phyloP scores from a whole-genome alignment of 2,888 invertebrate genomes.

The Xestobium rufovillosum region DNA sequence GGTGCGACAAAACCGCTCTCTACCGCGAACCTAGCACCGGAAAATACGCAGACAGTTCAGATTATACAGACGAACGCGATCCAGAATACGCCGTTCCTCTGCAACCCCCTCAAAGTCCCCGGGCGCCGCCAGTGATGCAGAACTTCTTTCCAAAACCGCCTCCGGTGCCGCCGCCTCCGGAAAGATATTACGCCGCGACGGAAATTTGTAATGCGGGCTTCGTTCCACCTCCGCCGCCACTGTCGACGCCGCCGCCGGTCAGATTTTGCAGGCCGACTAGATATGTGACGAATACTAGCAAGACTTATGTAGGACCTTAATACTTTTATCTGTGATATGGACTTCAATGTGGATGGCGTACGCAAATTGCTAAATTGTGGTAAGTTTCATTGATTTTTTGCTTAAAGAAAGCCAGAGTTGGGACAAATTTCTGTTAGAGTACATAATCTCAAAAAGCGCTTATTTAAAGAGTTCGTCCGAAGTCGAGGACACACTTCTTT shows the following conservation, averaged over 20 bases:
- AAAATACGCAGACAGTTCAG: constrained; percentile 32
- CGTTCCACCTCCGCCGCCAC: constrained; percentile 40
- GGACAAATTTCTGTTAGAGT: too few relatives aligned
- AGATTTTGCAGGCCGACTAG: constrained; percentile 43
- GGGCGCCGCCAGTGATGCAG: constrained; percentile 47
- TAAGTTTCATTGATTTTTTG: too few relatives aligned
- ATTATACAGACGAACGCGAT: constrained; percentile 46
- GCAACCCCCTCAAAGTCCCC: constrained; percentile 45
- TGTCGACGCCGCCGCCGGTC: constrained; percentile 41
- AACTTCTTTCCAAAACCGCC: constrained; percentile 55
- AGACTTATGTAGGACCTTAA: constrained; percentile 40
- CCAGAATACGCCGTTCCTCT: constrained; percentile 60
- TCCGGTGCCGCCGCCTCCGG: constrained; percentile 59
- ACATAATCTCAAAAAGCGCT: too few relatives aligned
- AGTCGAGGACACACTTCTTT: too few relatives aligned
- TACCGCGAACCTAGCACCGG: constrained; percentile 39
- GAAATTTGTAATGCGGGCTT: constrained; percentile 52
- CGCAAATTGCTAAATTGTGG: too few relatives aligned
- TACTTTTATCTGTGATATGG: constrained; percentile 38
- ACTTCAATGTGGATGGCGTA: too few relatives aligned
- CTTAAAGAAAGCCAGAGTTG: too few relatives aligned
- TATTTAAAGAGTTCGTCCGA: too few relatives aligned
- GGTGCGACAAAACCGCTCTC: constrained; percentile 40
- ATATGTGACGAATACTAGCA: constrained; percentile 32
- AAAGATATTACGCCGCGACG: constrained; percentile 65